These are phyloP conservation scores for Drosophila nasuta DNA, from an alignment of 1,140 invertebrate genomes.

Conservation along the genomic window DNA sequence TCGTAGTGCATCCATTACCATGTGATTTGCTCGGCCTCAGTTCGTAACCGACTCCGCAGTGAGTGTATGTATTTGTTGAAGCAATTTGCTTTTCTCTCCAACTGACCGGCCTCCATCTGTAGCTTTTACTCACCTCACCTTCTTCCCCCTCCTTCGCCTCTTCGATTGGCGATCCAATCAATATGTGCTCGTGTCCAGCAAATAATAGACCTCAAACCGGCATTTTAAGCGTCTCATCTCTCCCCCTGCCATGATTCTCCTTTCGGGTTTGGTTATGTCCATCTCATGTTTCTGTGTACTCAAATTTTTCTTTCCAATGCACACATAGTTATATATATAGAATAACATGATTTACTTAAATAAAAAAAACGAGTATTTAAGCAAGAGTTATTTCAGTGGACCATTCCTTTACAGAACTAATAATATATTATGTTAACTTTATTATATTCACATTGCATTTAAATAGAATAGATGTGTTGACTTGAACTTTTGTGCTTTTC, in stretches of 20 bases:
- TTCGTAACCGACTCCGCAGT: constrained; percentile 24
- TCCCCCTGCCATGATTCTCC: neutral
- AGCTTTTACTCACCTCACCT: neutral
- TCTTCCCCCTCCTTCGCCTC: neutral
- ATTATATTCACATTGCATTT: too few relatives aligned
- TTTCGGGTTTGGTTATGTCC: constrained; percentile 35
- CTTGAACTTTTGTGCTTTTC: too few relatives aligned
- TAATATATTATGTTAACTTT: too few relatives aligned
- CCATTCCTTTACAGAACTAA: too few relatives aligned
- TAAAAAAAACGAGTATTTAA: too few relatives aligned
- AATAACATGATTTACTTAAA: too few relatives aligned
- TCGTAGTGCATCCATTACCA: constrained; percentile 72
- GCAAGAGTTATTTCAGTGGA: too few relatives aligned
- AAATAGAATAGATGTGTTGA: too few relatives aligned
- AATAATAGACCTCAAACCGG: constrained; percentile 83
- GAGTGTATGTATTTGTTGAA: constrained; percentile 72
- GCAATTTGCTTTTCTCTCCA: constrained; percentile 70
- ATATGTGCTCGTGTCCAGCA: constrained; percentile 84
- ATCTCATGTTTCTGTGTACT: constrained; percentile 63
- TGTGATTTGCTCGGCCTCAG: constrained; percentile 61
- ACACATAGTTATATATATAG: constrained; percentile 48
- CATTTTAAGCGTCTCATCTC: constrained; percentile 66
- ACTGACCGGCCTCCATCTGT: constrained; percentile 28
- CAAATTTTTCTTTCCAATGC: constrained; percentile 62
- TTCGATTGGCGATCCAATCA: constrained; percentile 78